Base-by-base conservation (phyloP, 2,797 vertebrate genomes). In the Capromys pilorides region DNA sequence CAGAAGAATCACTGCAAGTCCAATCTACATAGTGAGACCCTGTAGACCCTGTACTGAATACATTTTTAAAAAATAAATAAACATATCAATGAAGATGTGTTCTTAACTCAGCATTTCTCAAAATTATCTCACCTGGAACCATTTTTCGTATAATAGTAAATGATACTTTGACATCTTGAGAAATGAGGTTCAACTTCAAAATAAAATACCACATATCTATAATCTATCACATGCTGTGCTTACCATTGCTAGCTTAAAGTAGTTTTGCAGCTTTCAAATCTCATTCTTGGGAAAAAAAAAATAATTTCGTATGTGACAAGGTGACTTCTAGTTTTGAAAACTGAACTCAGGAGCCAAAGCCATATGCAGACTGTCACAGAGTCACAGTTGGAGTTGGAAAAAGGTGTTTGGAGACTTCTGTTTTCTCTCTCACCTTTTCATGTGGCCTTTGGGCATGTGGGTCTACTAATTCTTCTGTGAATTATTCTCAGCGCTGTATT, bases 251-350 rank as follows among this genome's bases (percentile, higher is more conserved):
- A 64, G 21, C 21, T 51, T 94, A 88, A 95, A 96, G 82, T 61
- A 81, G 85, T 80, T 91, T 92, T 92, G 73, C 73, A 83, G 36
- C 80, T 89, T 95, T 77, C 54, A 78, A 73, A 66, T 81, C 77
- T 91, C 87, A 59, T 83, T 90, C 57, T 11, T 41, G 6, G 51
- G 45, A 49, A 57, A 54, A 80, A 81, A 86, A 73, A 96, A 94
- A 87, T 31, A 61, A 54, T 86, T 96, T 90, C 45, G 21, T 66
- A 61, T n/a, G 18, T 67, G 10, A 28, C 54, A 90, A 94, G 64
- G 54, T 90, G 75, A 86, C 75, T 77, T 96, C 6, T 61, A 21
- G 16, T 88, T 89, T 67, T 82, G 51, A 84, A 93, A 92, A 82
- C 33, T 73, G 61, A 87, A 59, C 7, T 6, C 78, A 36, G 57